phyloP scores from a whole-genome alignment of 2,888 invertebrate species.

The Stenchaetothrips biformis region DNA sequence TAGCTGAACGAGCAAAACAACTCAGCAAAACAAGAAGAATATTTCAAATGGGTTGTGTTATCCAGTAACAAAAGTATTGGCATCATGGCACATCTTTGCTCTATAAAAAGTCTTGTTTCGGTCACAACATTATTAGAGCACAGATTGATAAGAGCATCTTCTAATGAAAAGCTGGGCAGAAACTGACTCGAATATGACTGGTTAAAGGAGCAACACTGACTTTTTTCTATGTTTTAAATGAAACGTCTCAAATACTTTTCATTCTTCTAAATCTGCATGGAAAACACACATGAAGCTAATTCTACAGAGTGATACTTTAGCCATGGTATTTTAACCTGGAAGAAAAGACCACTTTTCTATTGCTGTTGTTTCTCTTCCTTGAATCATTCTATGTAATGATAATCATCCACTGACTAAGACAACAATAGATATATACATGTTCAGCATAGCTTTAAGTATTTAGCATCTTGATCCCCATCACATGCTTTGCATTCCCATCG shows the following conservation, averaged over 20 bases:
- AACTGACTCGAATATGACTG: background rate
- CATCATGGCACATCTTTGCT: slow-evolving; percentile 5
- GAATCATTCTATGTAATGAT: background rate
- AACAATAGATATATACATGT: slow-evolving; percentile 1
- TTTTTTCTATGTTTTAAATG: background rate
- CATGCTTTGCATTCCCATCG: slow-evolving; percentile 3
- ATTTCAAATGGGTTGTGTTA: background rate
- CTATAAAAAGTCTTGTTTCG: no score
- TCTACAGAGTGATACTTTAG: background rate
- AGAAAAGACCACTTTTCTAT: background rate
- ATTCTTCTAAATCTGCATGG: slow-evolving; percentile 6
- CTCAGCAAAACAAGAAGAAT: background rate
- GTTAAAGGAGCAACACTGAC: background rate
- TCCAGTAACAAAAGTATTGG: background rate
- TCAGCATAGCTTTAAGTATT: slow-evolving; percentile 18
- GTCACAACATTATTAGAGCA: background rate
- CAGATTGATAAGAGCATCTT: background rate
- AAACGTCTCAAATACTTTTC: slow-evolving; percentile 7
- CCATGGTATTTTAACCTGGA: background rate
- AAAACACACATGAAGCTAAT: slow-evolving; percentile 6
- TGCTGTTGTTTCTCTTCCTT: background rate
- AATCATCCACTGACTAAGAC: background rate
- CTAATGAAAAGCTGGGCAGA: background rate
- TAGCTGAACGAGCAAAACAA: background rate
- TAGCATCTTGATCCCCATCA: slow-evolving; percentile 21